These are phyloP conservation scores for Nothocercus julius DNA, from an alignment of 2,113 vertebrate species.

Conservation along the genomic window DNA sequence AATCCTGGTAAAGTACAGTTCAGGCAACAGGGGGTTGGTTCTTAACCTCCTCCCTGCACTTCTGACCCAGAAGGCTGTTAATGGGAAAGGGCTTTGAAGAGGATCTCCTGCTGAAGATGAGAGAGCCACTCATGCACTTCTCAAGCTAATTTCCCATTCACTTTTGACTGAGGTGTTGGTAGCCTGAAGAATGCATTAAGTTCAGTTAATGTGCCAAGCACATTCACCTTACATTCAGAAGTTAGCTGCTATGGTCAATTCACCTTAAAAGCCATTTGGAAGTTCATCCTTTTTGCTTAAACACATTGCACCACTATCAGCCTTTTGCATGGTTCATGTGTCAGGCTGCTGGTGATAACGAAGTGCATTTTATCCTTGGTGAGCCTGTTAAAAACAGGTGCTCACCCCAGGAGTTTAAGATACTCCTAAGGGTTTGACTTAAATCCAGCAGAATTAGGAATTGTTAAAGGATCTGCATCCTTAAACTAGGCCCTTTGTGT, in stretches of 20 bases:
- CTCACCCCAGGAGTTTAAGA: not conserved
- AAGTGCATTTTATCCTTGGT: slow-evolving; percentile 9
- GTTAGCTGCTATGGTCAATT: not conserved
- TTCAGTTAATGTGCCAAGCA: not conserved
- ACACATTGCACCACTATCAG: not conserved
- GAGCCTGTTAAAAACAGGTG: slow-evolving; percentile 30
- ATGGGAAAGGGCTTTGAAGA: slow-evolving; percentile 8
- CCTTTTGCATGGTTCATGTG: not conserved
- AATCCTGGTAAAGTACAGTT: not conserved
- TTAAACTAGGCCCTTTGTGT: slow-evolving; percentile 36
- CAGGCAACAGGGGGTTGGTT: not conserved
- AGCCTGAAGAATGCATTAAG: not conserved
- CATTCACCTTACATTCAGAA: slow-evolving; percentile 1
- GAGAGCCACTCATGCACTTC: not conserved
- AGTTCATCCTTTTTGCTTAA: slow-evolving; percentile 8
- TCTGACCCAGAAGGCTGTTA: not conserved
- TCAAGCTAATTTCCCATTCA: not conserved
- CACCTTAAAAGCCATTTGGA: not conserved
- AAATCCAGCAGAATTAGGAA: slow-evolving; percentile 45
- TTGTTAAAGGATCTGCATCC: slow-evolving; percentile 31
- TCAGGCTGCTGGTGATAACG: not conserved
- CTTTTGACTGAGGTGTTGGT: not conserved
- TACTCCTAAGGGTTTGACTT: slow-evolving; percentile 17
- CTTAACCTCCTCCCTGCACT: slow-evolving; percentile 2
- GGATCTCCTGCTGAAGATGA: not conserved